Base-by-base conservation (phyloP, 2,797 vertebrate genomes). In the Buceros bicornis region DNA sequence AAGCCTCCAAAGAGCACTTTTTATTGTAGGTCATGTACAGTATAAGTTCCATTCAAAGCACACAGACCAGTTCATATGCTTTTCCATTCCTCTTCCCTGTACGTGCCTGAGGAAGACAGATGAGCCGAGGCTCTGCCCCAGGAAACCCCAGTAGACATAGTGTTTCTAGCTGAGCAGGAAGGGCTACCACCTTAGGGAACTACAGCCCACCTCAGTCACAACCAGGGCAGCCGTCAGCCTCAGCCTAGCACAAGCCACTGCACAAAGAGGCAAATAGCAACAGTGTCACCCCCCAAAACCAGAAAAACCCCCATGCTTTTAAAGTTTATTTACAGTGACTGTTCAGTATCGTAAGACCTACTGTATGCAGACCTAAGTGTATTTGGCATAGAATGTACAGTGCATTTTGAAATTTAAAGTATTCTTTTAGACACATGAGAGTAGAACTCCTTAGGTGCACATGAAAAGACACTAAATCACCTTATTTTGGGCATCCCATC, bases 391-490 rank as follows among this genome's bases (percentile, higher is more conserved):
- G 60, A n/a, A 47, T 4, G 18, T 29, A 61, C 24, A 40, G 37
- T 40, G 37, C 37, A 40, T 89, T 82, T 81, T 48, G 19, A 83
- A 87, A 74, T 76, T 53, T 47, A 69, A 62, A 86, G n/a, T 0
- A 0, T 17, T 84, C 45, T 78, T 85, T 61, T 8, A 83, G n/a
- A 45, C 48, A 61, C 0, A 0, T 16, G 35, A 69, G 37, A 35
- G 7, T 54, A 70, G 0, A 3, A 45, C 7, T 54, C 48, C 47
- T 77, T 31, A 73, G 62, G 79, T 18, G 43, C 25, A 70, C 58
- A 66, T 25, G 47, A 94, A 92, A 64, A 87, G 53, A 87, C 93
- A 74, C 40, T 31, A 76, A 66, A 89, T 29, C 56, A 84, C 80
- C 28, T 82, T 43, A 19, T 57, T 90, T 84, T 62, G 54, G 72